These are phyloP conservation scores for Syritta pipiens DNA, from an alignment of 2,888 invertebrate species.

Conservation along the genomic window DNA sequence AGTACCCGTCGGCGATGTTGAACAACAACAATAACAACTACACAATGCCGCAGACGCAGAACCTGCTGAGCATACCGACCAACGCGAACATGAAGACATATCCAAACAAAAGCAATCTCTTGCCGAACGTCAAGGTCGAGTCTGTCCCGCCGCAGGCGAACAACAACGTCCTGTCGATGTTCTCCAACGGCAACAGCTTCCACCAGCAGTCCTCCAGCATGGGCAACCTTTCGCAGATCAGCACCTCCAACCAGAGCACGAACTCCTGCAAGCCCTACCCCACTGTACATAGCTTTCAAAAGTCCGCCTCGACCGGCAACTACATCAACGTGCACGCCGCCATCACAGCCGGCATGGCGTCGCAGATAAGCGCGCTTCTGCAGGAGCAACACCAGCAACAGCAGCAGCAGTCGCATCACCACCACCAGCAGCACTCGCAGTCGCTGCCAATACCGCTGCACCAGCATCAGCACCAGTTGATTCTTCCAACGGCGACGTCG, in stretches of 20 bases:
- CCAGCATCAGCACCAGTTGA: conserved; percentile 61
- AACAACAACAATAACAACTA: conserved; percentile 68
- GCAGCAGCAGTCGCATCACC: conserved; percentile 60
- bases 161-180: conserved; percentile 74
- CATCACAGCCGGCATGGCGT: conserved; percentile 18
- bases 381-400: conserved; percentile 71
- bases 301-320: conserved; percentile 76
- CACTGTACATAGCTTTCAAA: conserved; percentile 74
- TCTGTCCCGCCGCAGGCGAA: conserved; percentile 73
- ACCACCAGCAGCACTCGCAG: conserved; percentile 67
- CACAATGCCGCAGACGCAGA: conserved; percentile 40
- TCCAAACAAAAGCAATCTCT: conserved; percentile 65
- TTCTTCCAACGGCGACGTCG: conserved; percentile 39
- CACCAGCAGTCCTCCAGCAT: conserved; percentile 31
- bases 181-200: conserved; percentile 59
- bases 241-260: conserved; percentile 45
- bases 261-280: conserved; percentile 76
- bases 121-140: conserved; percentile 76
- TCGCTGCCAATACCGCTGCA: conserved; percentile 49
- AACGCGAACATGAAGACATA: conserved; percentile 70
- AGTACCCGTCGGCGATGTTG: conserved; percentile 40
- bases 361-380: conserved; percentile 41
- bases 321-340: conserved; percentile 74
- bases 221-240: conserved; percentile 40
- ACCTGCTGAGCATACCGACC: conserved; percentile 70